Conservation (phyloP, 2,888 invertebrate genomes). For the Trachelus stipa region DNA sequence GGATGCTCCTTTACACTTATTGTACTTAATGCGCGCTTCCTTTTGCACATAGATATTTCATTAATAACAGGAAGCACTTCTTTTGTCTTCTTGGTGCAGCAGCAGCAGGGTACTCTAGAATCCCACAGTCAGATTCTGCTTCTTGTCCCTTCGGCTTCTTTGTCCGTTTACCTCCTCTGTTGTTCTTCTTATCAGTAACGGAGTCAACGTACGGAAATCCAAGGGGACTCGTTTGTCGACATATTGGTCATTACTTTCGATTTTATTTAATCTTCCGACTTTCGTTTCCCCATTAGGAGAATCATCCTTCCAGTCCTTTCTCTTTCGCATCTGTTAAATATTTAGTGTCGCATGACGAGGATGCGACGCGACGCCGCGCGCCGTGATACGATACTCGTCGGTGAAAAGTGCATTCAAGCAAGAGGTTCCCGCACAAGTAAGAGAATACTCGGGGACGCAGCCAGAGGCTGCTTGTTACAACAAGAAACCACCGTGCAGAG, state of each 20-base stretch:
- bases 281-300: not conserved
- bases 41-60: conserved; percentile 58
- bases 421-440: no score
- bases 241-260: conserved; percentile 18
- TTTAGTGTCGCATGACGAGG: conserved; percentile 9
- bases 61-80: conserved; percentile 58
- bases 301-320: conserved; percentile 21
- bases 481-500: not conserved
- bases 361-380: not conserved
- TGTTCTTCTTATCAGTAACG: not conserved
- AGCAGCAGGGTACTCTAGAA: no score
- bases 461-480: not conserved
- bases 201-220: no score
- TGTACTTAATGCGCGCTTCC: conserved; percentile 48
- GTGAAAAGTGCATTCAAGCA: no score
- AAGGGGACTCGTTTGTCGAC: no score
- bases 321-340: conserved; percentile 23
- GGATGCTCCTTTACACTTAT: no score
- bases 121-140: not conserved
- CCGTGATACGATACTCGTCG: no score
- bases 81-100: conserved; percentile 43
- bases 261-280: conserved; percentile 5
- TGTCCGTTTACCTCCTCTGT: conserved; percentile 12
- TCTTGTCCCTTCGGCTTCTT: conserved; percentile 16
- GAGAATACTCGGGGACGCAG: no score